Evolutionary conservation across 2,113 vertebrate species (phyloP).

Genomic region (Neomonachus schauinslandi): DNA sequence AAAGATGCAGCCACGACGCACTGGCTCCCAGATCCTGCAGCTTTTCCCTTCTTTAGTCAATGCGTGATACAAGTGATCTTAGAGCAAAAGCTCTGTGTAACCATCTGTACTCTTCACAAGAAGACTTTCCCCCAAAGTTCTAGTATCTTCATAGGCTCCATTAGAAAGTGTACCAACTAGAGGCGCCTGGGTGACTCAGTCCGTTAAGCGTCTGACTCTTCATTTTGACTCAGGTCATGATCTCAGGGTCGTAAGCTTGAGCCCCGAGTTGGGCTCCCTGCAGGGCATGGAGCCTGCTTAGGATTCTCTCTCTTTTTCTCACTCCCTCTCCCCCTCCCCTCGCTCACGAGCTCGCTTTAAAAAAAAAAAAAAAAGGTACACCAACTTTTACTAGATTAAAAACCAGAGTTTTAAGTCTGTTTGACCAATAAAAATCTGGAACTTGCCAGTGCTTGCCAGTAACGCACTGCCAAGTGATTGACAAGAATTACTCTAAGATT

Average conservation of each 20-base stretch:
- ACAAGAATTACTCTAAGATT: neutral
- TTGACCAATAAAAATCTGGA: conserved; percentile 23
- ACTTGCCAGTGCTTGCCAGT: conserved; percentile 1
- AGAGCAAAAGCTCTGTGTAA: neutral
- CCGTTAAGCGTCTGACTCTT: neutral
- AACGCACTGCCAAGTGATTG: neutral
- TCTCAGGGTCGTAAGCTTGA: neutral
- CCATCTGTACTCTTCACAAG: neutral
- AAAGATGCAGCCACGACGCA: neutral
- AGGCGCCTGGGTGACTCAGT: neutral
- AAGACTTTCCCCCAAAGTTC: neutral
- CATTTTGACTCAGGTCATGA: neutral
- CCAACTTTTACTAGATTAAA: neutral
- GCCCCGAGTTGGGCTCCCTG: neutral
- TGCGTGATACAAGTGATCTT: neutral
- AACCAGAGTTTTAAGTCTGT: conserved; percentile 1
- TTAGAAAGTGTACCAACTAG: neutral
- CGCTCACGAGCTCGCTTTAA: neutral
- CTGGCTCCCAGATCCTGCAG: neutral
- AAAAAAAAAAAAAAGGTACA: neutral
- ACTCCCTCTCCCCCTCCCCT: neutral
- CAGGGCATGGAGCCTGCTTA: neutral
- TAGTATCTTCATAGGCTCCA: neutral
- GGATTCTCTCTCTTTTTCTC: neutral
- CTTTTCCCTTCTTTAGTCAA: neutral